Evolutionary conservation across 2,113 vertebrate species (phyloP).

Genomic region (Gila orcuttii): DNA sequence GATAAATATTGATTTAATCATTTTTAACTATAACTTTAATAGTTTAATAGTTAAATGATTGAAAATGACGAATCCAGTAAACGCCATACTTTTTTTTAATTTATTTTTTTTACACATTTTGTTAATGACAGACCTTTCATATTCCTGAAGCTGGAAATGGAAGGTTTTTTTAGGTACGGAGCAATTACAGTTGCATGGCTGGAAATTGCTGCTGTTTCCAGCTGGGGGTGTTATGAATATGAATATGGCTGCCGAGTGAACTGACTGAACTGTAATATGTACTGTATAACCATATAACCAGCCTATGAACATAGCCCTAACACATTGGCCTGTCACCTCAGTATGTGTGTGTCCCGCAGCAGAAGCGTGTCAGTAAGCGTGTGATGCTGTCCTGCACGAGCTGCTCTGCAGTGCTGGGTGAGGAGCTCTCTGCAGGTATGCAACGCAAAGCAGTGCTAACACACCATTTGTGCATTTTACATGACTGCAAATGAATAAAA

Average conservation of each 20-base stretch:
- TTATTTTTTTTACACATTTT: too few relatives aligned
- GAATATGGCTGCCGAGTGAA: not conserved
- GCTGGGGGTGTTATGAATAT: not conserved
- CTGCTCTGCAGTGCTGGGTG: conserved; percentile 86
- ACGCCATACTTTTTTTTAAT: too few relatives aligned
- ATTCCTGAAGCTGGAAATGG: not conserved
- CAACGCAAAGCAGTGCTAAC: not conserved
- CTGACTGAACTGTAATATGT: not conserved
- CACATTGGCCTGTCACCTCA: conserved; percentile 28
- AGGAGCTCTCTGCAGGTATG: conserved; percentile 85
- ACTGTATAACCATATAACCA: not conserved
- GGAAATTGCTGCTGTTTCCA: not conserved
- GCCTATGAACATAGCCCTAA: not conserved
- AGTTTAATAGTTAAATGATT: not conserved
- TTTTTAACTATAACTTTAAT: not conserved
- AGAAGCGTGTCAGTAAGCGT: conserved; percentile 83
- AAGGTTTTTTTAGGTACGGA: not conserved
- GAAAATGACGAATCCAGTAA: not conserved
- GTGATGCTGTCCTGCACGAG: conserved; percentile 82
- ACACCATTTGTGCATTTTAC: too few relatives aligned
- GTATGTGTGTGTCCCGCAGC: conserved; percentile 64
- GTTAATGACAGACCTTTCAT: not conserved
- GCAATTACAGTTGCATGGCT: not conserved
- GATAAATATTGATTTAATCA: not conserved
- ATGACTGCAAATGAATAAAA: not conserved